Evolutionary conservation across 2,797 vertebrate species (phyloP).

Genomic region (Aeoliscus strigatus): DNA sequence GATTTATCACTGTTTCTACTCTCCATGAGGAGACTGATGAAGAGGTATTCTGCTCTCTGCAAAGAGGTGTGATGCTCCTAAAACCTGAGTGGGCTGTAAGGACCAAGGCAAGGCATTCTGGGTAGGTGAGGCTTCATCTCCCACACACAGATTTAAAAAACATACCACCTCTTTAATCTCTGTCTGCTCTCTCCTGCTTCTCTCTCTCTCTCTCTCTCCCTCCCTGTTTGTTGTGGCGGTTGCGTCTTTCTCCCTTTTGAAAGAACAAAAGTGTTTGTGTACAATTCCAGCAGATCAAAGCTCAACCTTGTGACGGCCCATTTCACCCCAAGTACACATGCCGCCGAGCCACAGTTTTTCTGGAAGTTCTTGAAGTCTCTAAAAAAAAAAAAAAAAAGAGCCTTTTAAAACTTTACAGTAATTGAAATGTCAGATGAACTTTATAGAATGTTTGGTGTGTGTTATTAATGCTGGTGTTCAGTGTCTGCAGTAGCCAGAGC

Average conservation of each 20-base stretch:
- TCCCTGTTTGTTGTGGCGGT: conserved; percentile 57
- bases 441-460: too few relatives aligned
- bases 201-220: conserved; percentile 29
- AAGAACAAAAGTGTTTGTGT: conserved; percentile 66
- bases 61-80: conserved; percentile 47
- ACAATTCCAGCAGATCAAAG: conserved; percentile 63
- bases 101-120: conserved; percentile 66
- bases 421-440: too few relatives aligned
- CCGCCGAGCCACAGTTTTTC: conserved; percentile 4
- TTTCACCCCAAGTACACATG: conserved; percentile 48
- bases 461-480: too few relatives aligned
- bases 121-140: conserved; percentile 68
- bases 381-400: too few relatives aligned
- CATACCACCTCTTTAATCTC: conserved; percentile 56
- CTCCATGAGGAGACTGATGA: conserved; percentile 44
- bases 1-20: too few relatives aligned
- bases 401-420: too few relatives aligned
- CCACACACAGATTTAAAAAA: conserved; percentile 65
- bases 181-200: conserved; percentile 21
- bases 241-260: conserved; percentile 51
- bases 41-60: conserved; percentile 32
- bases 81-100: conserved; percentile 63
- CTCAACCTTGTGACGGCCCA: conserved; percentile 35
- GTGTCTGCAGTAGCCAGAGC: too few relatives aligned
- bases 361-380: conserved; percentile 12